Base-by-base conservation (phyloP, 2,113 vertebrate species). In the Caranx melampygus region DNA sequence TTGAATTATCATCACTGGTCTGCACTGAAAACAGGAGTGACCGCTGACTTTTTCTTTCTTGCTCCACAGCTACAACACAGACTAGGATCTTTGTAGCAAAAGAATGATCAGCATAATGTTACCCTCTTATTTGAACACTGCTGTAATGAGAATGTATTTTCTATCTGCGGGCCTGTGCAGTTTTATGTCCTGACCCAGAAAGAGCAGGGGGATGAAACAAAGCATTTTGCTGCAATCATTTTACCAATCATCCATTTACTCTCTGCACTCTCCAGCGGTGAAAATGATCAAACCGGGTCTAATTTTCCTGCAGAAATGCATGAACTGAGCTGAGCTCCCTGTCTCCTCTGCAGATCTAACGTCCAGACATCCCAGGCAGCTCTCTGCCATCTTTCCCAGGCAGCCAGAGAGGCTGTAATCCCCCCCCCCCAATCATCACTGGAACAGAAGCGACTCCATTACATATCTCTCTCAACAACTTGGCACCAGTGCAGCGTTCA, bases 401-500 rank as follows among this genome's bases (percentile, higher is more conserved):
- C 64, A 60, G 15, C 10, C 11, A 33, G 31, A 45, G 54, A 3
- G 8, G 37, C 42, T 67, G 21, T 62, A 3, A 42, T 26, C 18
- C 31, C 14, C 14, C 8, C 47, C n/a, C 26, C 26, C 26, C 26
- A 26, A 37, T 64, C 42, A 18, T 37, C 31, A 81, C 26, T 1
- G 40, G 52, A 59, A 47, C 12, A 67, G 64, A 68, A 64, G 45
- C 1, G 1, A 26, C 31, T 73, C 15, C 2, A 16, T 74, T 60
- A 33, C 20, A 52, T 21, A 16, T 40, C 49, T 51, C 18, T 52
- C 18, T n/a, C 11, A 31, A 58, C 12, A 55, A 70, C 75, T 66
- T 75, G 55, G 77, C 79, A 72, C n/a, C 12, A 3, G 4, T 57
- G 45, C 72, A 42, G 13, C 37, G 61, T 40, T 57, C 61, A 34